phyloP scores from a whole-genome alignment of 2,113 vertebrate genomes.

The Pica pica region DNA sequence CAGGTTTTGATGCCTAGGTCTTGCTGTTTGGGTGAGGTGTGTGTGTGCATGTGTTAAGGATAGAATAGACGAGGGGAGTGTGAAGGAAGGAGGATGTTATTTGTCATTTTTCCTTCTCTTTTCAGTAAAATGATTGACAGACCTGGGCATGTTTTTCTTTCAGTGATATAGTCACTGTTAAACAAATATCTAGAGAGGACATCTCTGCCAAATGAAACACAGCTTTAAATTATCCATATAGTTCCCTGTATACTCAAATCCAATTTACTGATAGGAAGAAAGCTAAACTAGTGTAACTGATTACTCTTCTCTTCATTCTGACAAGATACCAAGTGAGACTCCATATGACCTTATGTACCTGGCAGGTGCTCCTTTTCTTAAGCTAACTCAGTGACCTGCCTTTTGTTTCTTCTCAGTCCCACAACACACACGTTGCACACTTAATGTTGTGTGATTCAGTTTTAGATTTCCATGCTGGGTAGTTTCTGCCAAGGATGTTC shows the following conservation, averaged over 20 bases:
- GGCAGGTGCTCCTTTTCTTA: not conserved
- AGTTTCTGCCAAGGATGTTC: not conserved
- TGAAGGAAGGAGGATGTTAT: not conserved
- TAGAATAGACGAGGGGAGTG: not conserved
- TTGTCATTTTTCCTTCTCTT: not conserved
- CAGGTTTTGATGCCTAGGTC: not conserved
- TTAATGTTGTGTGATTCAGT: not conserved
- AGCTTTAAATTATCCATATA: not conserved
- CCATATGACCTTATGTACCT: not conserved
- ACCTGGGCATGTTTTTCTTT: not conserved
- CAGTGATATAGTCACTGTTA: not conserved
- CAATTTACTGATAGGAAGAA: not conserved
- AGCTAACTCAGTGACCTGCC: not conserved
- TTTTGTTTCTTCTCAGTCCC: not conserved
- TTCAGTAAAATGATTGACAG: not conserved
- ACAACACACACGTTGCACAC: not conserved
- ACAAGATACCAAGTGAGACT: not conserved
- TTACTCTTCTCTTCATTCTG: not conserved
- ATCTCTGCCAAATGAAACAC: not conserved
- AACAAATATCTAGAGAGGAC: accelerated
- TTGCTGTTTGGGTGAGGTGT: not conserved
- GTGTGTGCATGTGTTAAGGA: not conserved
- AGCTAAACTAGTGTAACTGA: not conserved
- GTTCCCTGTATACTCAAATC: not conserved
- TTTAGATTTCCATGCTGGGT: not conserved